Base-by-base conservation (phyloP, 2,113 vertebrate species). In the Fregetta grallaria region DNA sequence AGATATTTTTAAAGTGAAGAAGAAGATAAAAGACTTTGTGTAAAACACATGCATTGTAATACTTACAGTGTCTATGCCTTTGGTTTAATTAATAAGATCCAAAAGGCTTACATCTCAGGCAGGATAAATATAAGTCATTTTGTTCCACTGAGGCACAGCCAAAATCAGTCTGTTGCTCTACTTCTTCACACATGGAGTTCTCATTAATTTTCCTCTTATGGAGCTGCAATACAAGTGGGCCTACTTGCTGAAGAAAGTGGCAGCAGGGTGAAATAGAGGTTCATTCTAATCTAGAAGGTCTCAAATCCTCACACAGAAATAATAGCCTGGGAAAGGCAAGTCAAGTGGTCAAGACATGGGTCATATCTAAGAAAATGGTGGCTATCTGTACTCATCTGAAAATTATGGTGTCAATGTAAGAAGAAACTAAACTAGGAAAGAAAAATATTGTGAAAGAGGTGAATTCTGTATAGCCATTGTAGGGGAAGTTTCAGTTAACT, bases 1-100 rank as follows among this genome's bases (percentile, higher is more conserved):
- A 95, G 92, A 91, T 95, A 96, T 95, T 96, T 96, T 93, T 97
- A 94, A 96, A 96, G 86, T 92, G 91, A 94, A 94, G 79, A 76
- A 79, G 85, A 87, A 96, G 96, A 96, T 96, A 84, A 95, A 96
- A 97, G 95, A 81, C 91, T 96, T 94, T 75, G 83, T 96, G 92
- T 97, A 96, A 92, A 93, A 96, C 97, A 96, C 70, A 96, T 97
- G 95, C 97, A 94, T 94, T 97, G 83, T 97, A 95, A 96, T 94
- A 94, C 91, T 91, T 92, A 67, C 27, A 86, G 91, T 91, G 92
- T 94, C 88, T 96, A 10, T 81, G 92, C 36, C 91, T 96, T 96
- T 94, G 95, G 86, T 96, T 92, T 95, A 97, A 96, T 96, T 96
- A 97, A 92, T 94, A 91, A 96, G 92, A 96, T 95, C 80, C 94